Evolutionary conservation across 2,113 vertebrate species (phyloP), one percentile per base, ranked within the genome.

Genomic region (Cyphomyrus plagiostoma): DNA sequence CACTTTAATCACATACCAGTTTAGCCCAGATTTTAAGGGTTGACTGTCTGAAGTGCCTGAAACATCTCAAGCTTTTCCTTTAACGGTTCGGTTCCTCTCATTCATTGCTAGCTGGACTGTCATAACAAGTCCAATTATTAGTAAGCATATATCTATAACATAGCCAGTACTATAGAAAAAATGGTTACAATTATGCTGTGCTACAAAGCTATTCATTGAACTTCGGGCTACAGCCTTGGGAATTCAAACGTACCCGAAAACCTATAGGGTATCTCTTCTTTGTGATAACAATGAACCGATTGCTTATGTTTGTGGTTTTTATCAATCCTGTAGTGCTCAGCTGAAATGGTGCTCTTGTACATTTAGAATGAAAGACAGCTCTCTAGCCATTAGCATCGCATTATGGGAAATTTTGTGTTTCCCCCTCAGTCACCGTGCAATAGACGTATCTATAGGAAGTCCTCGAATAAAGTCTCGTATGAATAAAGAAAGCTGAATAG

Each of bases 31-130:
- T 21, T 85, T 49, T 39, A 13, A n/a, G 86, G 50, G 52, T 23
- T 87, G 86, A 58, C 86, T 39, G 9, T 30, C 86, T 86, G 52
- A 87, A 87, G 86, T 87, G 86, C 86, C 86, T 87, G 52, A 87
- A 56, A 58, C 7, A 4, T 56, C 4, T 21, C 11, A 26, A 21
- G 30, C 50, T 42, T 56, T 39, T 45, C 30, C 30, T 45, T 87
- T 56, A 56, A 39, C 1, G 10, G 42, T 86, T 86, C 15, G 9
- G 82, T 82, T 82, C 42, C 3, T 82, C 17, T 21, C 42, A 42
- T 45, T 45, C 19, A 3, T 70, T 26, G 62, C 30, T 80, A 80
- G 42, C 74, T 80, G 74, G 74, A 80, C 82, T 84, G 21, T 11
- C 21, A 84, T 84, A 84, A n/a, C 30, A 35, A 52, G 50, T 58